phyloP scores from a whole-genome alignment of 1,140 invertebrate species.

The Brachionus angularis region DNA sequence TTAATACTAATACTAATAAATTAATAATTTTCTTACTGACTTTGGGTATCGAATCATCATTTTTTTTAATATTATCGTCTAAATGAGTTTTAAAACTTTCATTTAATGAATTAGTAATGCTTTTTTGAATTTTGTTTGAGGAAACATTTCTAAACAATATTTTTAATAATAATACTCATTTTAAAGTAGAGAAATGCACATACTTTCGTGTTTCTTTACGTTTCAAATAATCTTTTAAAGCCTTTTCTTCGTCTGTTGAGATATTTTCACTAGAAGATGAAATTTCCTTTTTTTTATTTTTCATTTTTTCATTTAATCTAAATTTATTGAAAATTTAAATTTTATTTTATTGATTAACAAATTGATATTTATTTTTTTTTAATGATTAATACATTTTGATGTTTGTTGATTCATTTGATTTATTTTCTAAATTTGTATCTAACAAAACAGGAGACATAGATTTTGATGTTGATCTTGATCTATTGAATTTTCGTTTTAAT shows the following conservation, averaged over 20 bases:
- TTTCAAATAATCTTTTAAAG: conserved; percentile 29
- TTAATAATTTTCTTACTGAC: conserved; percentile 42
- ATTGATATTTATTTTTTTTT: neutral
- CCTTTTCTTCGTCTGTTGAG: conserved; percentile 36
- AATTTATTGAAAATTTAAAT: neutral
- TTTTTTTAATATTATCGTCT: no score
- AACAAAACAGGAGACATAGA: neutral
- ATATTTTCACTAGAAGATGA: conserved; percentile 4
- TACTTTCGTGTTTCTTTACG: conserved; percentile 12
- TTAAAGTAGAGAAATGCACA: no score
- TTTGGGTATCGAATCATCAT: conserved; percentile 16
- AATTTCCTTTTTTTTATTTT: neutral
- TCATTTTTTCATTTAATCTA: neutral
- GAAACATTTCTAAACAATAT: no score
- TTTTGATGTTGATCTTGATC: conserved; percentile 13
- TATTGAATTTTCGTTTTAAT: conserved; percentile 19
- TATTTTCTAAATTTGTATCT: no score
- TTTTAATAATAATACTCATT: no score
- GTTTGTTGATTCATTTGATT: no score
- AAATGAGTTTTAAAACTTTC: no score
- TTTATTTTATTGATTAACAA: neutral
- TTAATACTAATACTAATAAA: no score
- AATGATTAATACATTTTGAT: neutral
- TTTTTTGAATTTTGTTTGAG: no score
- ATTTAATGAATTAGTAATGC: no score